Percentiles rank a stretch among this genome's conserved stretches.
Evolutionary conservation across 2,888 invertebrate species (phyloP).

Genomic region (Drosophila kuntzei): DNA sequence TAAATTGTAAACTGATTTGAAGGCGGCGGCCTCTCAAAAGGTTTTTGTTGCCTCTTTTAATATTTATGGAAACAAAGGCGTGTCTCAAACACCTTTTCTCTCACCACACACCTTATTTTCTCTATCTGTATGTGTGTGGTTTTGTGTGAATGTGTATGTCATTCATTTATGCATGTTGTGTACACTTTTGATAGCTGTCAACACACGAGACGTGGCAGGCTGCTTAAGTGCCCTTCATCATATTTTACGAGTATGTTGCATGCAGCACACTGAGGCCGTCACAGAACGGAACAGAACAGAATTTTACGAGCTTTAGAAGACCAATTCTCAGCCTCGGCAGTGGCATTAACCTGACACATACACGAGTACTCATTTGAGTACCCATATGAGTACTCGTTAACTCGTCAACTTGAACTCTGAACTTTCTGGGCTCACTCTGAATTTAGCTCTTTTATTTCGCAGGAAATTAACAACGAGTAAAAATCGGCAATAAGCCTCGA

Average conservation of each 20-base stretch:
- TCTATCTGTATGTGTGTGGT: conserved; percentile 10
- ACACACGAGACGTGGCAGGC: conserved; percentile 49
- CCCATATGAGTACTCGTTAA: conserved; percentile 45
- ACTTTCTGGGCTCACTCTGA: conserved; percentile 20
- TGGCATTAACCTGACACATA: conserved; percentile 56
- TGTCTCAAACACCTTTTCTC: conserved; percentile 36
- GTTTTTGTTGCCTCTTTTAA: conserved; percentile 60
- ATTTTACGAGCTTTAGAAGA: conserved; percentile 70
- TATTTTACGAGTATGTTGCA: conserved; percentile 68
- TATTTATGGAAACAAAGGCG: conserved; percentile 72
- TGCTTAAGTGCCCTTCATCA: conserved; percentile 76
- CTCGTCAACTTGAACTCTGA: conserved; percentile 51
- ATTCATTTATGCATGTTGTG: conserved; percentile 74
- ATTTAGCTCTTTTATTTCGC: conserved; percentile 46
- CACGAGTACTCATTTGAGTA: conserved; percentile 20
- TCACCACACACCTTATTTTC: conserved; percentile 5
- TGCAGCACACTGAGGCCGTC: conserved; percentile 34
- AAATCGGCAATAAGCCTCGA: conserved; percentile 61
- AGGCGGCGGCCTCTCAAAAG: conserved; percentile 43
- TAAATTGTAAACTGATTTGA: conserved; percentile 55
- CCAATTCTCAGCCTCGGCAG: conserved; percentile 59
- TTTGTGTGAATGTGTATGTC: conserved; percentile 44
- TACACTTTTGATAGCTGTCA: conserved; percentile 78
- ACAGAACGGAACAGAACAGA: conserved; percentile 11
- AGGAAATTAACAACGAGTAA: conserved; percentile 76